phyloP scores from a whole-genome alignment of 2,797 vertebrate genomes.

The Poliocrania exsul region DNA sequence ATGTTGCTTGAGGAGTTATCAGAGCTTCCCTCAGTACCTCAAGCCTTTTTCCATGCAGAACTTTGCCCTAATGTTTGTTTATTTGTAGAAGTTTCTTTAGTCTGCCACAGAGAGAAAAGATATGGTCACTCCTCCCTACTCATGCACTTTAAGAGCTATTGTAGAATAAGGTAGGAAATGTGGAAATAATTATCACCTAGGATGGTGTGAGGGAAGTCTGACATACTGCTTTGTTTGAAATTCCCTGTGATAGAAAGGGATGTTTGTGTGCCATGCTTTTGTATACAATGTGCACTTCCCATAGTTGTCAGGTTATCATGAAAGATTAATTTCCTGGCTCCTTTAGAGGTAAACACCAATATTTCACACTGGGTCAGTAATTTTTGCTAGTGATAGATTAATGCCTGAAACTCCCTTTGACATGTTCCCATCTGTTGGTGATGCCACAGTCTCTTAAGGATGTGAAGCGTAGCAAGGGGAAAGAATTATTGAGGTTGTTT shows the following conservation, averaged over 20 bases:
- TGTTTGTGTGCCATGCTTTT: not conserved
- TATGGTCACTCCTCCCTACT: no score
- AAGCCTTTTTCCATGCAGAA: not conserved
- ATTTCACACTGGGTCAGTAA: not conserved
- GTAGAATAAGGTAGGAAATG: not conserved
- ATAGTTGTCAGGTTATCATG: not conserved
- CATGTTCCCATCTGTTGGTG: not conserved
- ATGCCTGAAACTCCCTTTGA: not conserved
- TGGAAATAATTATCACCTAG: not conserved
- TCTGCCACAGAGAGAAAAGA: not conserved
- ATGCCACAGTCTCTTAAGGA: not conserved
- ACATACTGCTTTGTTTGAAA: not conserved
- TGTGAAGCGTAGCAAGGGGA: not conserved
- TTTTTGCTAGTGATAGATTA: not conserved
- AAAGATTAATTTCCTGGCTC: not conserved
- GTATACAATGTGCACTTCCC: not conserved
- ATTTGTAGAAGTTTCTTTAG: not conserved
- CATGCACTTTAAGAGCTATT: no score
- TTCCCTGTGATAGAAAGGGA: not conserved
- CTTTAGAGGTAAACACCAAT: not conserved
- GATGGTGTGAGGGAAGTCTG: not conserved
- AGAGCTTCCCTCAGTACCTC: not conserved
- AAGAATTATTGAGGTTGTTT: not conserved
- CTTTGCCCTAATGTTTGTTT: not conserved
- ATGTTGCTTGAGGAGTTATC: not conserved